A percentile compares a stretch with the other conserved stretches of the same genome.
phyloP scores from a whole-genome alignment of 2,113 vertebrate genomes.

The Dicerorhinus sumatrensis region DNA sequence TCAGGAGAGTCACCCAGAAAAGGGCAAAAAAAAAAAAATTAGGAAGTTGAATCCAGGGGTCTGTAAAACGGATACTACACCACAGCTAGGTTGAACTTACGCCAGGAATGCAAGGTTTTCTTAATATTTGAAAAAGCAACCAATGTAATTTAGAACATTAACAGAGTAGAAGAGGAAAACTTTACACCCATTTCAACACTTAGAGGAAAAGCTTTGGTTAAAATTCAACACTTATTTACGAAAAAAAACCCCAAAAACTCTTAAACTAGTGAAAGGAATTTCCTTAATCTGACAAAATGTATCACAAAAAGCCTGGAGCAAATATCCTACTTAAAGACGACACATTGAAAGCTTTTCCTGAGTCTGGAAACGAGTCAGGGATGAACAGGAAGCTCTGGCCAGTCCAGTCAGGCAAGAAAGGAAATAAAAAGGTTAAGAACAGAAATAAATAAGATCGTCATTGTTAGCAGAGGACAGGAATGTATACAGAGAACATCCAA shows the following conservation, averaged over 20 bases:
- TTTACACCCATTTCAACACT: fast-evolving
- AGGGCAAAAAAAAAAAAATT: fast-evolving
- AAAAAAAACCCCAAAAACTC: fast-evolving
- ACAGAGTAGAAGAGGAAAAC: neutral
- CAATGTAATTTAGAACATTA: too few species aligned
- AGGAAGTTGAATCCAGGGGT: neutral
- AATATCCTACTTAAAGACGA: neutral
- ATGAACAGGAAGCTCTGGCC: too few species aligned
- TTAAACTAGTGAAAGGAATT: neutral
- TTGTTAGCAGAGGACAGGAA: neutral
- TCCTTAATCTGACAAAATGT: neutral
- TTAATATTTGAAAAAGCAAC: neutral
- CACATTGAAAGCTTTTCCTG: neutral
- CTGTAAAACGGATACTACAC: fast-evolving
- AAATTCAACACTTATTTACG: neutral
- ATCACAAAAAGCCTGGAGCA: neutral
- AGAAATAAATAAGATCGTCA: neutral
- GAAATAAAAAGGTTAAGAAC: too few species aligned
- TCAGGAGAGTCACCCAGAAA: neutral
- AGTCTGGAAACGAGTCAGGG: neutral
- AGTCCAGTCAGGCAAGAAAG: neutral
- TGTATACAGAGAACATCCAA: neutral
- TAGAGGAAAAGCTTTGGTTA: neutral
- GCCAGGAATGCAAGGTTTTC: neutral
- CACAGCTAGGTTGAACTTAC: fast-evolving